Evolutionary conservation across 2,113 vertebrate genomes (phyloP).

Genomic region (Pantherophis guttatus): DNA sequence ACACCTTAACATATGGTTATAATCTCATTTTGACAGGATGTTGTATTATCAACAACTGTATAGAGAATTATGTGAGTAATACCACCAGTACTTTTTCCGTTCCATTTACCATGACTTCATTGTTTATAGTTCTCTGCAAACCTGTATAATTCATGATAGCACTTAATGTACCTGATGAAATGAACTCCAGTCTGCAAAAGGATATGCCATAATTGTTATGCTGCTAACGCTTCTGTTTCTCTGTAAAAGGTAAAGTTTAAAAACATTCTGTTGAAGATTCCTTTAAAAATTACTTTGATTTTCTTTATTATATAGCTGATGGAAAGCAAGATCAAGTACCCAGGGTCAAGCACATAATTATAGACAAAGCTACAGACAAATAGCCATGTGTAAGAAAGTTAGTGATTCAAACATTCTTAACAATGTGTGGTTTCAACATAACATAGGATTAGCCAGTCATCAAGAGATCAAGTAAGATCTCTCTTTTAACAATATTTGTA

Average conservation of each 20-base stretch:
- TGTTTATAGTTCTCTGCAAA: not conserved
- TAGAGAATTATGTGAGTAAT: not conserved
- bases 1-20: not conserved
- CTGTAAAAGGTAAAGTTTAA: not conserved
- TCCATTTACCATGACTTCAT: not conserved
- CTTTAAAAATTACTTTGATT: constrained; percentile 31
- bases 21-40: not conserved
- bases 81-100: not conserved
- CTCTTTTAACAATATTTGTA: not conserved
- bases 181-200: not conserved
- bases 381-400: not conserved
- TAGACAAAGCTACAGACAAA: not conserved
- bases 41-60: not conserved
- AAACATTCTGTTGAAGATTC: constrained; percentile 30
- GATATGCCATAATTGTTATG: not conserved
- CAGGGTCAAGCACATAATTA: not conserved
- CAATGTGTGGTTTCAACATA: not conserved
- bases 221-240: not conserved
- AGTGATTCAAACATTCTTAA: not conserved
- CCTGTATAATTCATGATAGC: not conserved
- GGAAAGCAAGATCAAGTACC: not conserved
- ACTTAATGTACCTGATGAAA: not conserved
- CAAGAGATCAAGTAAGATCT: not conserved
- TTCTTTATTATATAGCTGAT: not conserved
- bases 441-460: not conserved